Evolutionary conservation across 2,888 invertebrate genomes (phyloP), one percentile per base, ranked within the genome.

Genomic region (Lysandra coridon): DNA sequence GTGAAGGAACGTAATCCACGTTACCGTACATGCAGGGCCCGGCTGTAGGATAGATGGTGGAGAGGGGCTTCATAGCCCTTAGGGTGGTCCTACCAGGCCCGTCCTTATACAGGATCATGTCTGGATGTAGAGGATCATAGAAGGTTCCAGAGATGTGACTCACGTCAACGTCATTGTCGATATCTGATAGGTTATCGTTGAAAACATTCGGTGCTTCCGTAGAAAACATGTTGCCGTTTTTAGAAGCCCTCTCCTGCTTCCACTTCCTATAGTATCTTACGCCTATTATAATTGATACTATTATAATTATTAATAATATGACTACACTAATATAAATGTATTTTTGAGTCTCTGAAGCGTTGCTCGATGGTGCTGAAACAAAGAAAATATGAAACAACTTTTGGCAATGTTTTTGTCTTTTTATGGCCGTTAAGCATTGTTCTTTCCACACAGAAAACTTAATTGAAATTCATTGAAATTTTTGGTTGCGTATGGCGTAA

Each of bases 101-200:
- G 81, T 93, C 93, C 84, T 90, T 91, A 78, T 93, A 94, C 0
- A 94, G 83, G 69, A 94, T 93, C 94, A 94, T 93, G 79, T 94
- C 94, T 74, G 94, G 94, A 84, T 94, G 94, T 0, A 89, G 85
- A 1, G 93, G 92, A 82, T 94, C 94, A 80, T 93, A 92, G 85
- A 94, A 94, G 0, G 91, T 91, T 83, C 94, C 94, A 82, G 94
- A 94, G 80, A 94, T 93, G 80, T 94, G 94, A 81, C 91, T 91
- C 0, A 94, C 88, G 40, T 93, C 93, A 6, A 88, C 89, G 78
- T 94, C 94, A 77, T 93, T 93, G 80, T 94, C 94, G 17, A 94
- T 88, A 81, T 94, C 94, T 53, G 94, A 94, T 23, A 89, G 87
- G 0, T 88, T 88, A 79, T 94, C 94, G 80, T 87, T 92, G 83